phyloP scores from a whole-genome alignment of 1,140 invertebrate genomes.

The Solen grandis region DNA sequence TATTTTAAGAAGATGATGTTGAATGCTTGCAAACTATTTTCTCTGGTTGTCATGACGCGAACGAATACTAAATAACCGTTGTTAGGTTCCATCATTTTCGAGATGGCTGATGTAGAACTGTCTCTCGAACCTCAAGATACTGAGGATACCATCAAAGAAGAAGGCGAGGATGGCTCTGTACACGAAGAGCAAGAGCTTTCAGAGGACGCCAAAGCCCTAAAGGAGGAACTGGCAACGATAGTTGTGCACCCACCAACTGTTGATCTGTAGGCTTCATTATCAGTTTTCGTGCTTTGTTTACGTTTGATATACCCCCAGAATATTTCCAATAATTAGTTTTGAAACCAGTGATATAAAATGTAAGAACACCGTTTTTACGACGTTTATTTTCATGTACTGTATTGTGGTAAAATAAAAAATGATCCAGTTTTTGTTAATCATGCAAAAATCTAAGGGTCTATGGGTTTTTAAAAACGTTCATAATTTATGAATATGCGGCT shows the following conservation, averaged over 20 bases:
- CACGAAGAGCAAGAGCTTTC: conserved; percentile 61
- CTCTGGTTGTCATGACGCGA: conserved; percentile 44
- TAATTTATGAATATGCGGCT: no score
- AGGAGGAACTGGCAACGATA: conserved; percentile 77
- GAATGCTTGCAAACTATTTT: no score
- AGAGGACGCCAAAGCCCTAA: conserved; percentile 74
- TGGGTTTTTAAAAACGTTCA: no score
- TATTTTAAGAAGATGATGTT: no score
- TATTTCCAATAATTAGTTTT: no score
- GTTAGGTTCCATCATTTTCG: neutral
- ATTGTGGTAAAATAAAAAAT: neutral
- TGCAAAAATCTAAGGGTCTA: neutral
- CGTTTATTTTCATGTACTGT: conserved; percentile 1
- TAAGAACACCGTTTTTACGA: no score
- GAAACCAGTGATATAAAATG: no score
- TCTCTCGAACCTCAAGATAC: conserved; percentile 52
- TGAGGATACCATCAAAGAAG: conserved; percentile 2
- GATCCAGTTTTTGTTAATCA: neutral
- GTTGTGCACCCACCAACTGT: conserved; percentile 71
- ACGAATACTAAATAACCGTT: conserved; percentile 17
- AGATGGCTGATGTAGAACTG: conserved; percentile 40
- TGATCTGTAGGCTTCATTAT: conserved; percentile 65
- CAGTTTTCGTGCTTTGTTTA: no score
- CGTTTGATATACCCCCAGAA: no score
- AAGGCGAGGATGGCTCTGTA: conserved; percentile 58